Evolutionary conservation across 1,140 invertebrate genomes (phyloP).

Genomic region (Drosophila pachea): DNA sequence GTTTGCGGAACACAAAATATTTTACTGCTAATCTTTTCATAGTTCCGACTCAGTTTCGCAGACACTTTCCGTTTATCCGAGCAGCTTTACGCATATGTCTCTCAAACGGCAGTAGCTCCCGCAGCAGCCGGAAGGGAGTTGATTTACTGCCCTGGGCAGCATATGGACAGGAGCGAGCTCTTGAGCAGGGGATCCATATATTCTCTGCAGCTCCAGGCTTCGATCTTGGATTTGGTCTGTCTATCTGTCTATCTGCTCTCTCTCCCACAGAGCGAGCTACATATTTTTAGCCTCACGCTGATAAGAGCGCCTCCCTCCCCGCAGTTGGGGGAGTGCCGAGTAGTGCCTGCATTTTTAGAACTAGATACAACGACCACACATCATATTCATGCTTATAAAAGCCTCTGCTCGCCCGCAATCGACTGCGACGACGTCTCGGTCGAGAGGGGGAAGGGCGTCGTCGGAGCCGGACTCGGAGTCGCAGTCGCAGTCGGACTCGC

Average conservation of each 20-base stretch:
- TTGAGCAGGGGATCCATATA: not conserved
- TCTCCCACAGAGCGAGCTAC: conserved; percentile 23
- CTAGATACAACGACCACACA: conserved; percentile 42
- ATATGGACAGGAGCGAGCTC: not conserved
- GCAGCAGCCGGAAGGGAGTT: conserved; percentile 12
- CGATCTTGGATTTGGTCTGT: not conserved
- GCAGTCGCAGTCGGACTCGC: not conserved
- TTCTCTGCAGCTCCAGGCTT: too few species aligned
- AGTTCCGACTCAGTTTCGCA: conserved; percentile 67
- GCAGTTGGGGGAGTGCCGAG: conserved; percentile 51
- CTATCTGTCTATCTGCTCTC: not conserved
- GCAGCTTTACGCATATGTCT: conserved; percentile 56
- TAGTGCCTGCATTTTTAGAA: conserved; percentile 61
- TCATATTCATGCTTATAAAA: conserved; percentile 57
- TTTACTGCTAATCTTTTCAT: conserved; percentile 65
- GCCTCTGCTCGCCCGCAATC: conserved; percentile 49
- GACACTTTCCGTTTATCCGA: conserved; percentile 55
- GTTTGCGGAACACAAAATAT: conserved; percentile 64
- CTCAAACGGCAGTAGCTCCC: conserved; percentile 29
- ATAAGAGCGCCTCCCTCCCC: conserved; percentile 44
- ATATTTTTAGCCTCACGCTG: conserved; percentile 45
- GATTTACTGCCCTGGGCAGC: conserved; percentile 5
- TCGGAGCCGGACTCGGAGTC: not conserved
- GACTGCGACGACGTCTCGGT: not conserved
- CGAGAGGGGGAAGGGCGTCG: not conserved